Conservation (phyloP, 2,888 invertebrate species). For the Agrotis exclamationis region DNA sequence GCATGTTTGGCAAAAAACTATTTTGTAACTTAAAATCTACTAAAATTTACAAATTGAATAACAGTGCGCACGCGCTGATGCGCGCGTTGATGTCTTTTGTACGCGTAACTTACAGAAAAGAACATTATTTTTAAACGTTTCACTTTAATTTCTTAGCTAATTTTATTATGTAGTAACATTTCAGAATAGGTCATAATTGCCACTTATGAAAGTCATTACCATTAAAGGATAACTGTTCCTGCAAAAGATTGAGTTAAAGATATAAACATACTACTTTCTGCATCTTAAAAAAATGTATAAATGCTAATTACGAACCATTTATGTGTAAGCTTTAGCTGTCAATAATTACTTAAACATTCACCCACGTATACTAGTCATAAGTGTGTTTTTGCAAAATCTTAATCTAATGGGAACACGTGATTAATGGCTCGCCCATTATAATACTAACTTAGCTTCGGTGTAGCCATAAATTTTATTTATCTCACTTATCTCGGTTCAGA, state of each 20-base stretch:
- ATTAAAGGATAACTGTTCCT: slow-evolving; percentile 59
- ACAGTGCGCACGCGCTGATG: slow-evolving; percentile 63
- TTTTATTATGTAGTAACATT: slow-evolving; percentile 38
- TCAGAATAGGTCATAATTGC: slow-evolving; percentile 46
- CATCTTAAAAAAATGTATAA: slow-evolving; percentile 46
- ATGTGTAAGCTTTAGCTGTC: slow-evolving; percentile 47
- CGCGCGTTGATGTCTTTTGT: slow-evolving; percentile 79
- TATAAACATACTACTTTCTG: slow-evolving; percentile 46
- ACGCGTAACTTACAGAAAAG: slow-evolving; percentile 36
- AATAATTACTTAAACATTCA: slow-evolving; percentile 49
- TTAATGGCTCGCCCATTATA: slow-evolving; percentile 46
- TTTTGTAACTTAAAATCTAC: neutral
- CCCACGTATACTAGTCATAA: slow-evolving; percentile 19
- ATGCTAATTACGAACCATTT: slow-evolving; percentile 56
- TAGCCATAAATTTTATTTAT: slow-evolving; percentile 52
- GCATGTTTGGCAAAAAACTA: too few relatives aligned
- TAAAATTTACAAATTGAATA: slow-evolving; percentile 15
- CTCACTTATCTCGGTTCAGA: slow-evolving; percentile 25
- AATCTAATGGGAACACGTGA: slow-evolving; percentile 48
- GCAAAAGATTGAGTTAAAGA: slow-evolving; percentile 44
- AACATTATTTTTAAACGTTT: slow-evolving; percentile 5
- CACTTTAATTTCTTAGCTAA: slow-evolving; percentile 2
- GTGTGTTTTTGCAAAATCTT: slow-evolving; percentile 51
- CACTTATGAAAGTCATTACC: slow-evolving; percentile 37
- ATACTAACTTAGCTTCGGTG: slow-evolving; percentile 37